Base-by-base conservation (phyloP, 2,113 vertebrate genomes). In the Cyprinodon brontotheroides region DNA sequence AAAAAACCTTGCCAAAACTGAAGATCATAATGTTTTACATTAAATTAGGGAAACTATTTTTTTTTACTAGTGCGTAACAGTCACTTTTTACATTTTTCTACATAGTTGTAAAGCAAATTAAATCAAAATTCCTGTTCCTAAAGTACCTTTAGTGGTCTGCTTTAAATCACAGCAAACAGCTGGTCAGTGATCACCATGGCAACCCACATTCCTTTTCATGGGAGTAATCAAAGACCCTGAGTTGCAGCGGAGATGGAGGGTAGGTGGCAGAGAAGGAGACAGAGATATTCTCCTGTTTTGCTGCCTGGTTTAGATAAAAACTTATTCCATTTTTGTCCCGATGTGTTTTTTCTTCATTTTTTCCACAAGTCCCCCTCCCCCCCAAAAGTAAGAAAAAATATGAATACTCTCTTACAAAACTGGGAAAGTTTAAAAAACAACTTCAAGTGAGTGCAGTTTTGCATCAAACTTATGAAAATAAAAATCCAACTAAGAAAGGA, bases 131-230 rank as follows among this genome's bases (percentile, higher is more conserved):
- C 29, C 29, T 29, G 29, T 29, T 29, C 29, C 29, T 38, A 7
- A 48, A 10, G 12, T 22, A 37, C 38, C 40, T 53, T 1, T 36
- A 73, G 71, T 78, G 84, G 84, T 92, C 87, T 88, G 90, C 74
- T 75, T 66, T 53, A 61, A 59, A 70, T 81, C 61, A 69, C 64
- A 59, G 85, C 50, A 79, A 92, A 92, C 92, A 93, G 92, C 93
- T 93, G 93, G 82, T 70, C 29, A 76, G 81, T 7, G 37, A 82
- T 90, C 91, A 57, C 95, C 94, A 93, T 94, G 95, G 95, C 90
- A 96, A 96, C 95, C 80, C 43, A 43, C 96, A 98, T 98, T 97
- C 97, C 94, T 95, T 90, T 79, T 84, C 77, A 91, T 78, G 84
- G 91, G 91, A 94, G 96, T 96, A 96, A 97, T 89, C 86, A 87